These are phyloP conservation scores for Chlamydotis undulata DNA, from an alignment of 2,113 vertebrate species.

Conservation along the genomic window DNA sequence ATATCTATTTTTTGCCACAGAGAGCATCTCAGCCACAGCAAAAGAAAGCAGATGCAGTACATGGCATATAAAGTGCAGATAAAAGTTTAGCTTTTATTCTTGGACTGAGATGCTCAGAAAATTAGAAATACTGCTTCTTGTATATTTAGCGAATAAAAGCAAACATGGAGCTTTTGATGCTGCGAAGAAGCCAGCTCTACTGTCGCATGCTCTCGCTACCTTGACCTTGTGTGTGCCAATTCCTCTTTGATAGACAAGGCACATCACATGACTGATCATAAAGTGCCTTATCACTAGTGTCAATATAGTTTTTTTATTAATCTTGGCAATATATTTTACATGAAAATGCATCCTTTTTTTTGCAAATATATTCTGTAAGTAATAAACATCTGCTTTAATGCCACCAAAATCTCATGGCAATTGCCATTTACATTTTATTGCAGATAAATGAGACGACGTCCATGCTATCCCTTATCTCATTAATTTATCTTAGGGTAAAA, in stretches of 20 bases:
- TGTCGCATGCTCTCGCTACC: not conserved
- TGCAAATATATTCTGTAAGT: not conserved
- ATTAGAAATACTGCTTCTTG: not conserved
- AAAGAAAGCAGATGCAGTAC: not conserved
- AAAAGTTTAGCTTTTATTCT: not conserved
- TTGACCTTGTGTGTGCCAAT: not conserved
- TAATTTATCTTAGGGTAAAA: conserved; percentile 15
- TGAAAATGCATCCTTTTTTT: not conserved
- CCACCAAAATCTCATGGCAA: not conserved
- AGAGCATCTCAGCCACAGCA: not conserved
- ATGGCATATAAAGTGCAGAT: not conserved
- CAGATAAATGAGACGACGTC: not conserved
- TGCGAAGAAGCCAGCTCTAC: not conserved
- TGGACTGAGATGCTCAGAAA: not conserved
- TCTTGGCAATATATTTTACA: not conserved
- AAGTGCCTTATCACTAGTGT: not conserved
- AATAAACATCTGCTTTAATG: not conserved
- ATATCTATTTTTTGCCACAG: not conserved
- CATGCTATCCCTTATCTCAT: not conserved
- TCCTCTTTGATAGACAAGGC: not conserved
- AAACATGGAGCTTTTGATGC: not conserved
- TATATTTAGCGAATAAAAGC: not conserved
- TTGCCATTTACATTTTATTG: not conserved
- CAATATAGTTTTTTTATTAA: not conserved
- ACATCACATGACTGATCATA: not conserved